Conservation (phyloP, 2,797 vertebrate genomes). For the Halcyon chelicuti region DNA sequence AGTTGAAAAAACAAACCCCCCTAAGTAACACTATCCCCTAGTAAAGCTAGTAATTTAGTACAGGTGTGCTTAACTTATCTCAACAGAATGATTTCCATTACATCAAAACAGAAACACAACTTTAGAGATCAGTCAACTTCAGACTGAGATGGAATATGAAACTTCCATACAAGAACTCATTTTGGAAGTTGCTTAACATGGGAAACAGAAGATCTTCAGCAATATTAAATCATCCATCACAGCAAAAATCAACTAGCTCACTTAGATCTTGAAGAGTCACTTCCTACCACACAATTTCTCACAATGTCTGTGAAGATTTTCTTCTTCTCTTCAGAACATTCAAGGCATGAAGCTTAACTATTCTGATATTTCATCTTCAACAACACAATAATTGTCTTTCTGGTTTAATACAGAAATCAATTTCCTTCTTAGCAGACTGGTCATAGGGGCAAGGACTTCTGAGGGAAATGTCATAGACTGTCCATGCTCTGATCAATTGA, state of each 20-base stretch:
- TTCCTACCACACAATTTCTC: not conserved
- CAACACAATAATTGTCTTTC: not conserved
- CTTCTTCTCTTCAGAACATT: not conserved
- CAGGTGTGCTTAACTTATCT: no score
- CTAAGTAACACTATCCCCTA: rapidly evolving
- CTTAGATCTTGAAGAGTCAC: not conserved
- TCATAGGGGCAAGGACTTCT: not conserved
- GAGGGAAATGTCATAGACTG: not conserved
- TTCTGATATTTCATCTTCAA: not conserved
- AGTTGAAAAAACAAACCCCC: not conserved
- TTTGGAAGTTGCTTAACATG: not conserved
- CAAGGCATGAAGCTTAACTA: not conserved
- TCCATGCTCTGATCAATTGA: not conserved
- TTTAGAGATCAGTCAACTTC: no score
- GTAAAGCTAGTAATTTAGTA: not conserved
- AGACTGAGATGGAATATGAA: no score
- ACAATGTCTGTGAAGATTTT: not conserved
- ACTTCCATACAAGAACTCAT: not conserved
- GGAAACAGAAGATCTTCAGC: not conserved
- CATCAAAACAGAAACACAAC: no score
- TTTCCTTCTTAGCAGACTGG: not conserved
- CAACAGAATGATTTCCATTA: no score
- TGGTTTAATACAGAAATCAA: not conserved
- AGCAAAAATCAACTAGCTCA: not conserved
- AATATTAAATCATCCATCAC: not conserved